Percentiles rank a stretch among this genome's conserved stretches.
These are phyloP conservation scores for Stichopus chloronotus DNA, from an alignment of 35 echinoderm and acorn worm genomes.

Conservation along the genomic window DNA sequence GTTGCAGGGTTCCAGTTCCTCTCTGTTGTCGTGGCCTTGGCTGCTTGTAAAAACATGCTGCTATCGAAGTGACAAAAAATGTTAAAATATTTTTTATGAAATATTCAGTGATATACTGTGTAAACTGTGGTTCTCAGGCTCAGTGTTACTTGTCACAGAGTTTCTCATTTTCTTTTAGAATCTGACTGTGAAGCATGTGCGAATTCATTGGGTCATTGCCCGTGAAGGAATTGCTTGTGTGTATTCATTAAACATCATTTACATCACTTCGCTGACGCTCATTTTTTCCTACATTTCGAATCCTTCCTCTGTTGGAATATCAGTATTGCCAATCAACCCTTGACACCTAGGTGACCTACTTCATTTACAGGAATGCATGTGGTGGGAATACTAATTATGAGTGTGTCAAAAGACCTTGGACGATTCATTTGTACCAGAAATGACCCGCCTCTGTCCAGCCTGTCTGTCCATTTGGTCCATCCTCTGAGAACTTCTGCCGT, in stretches of 20 bases:
- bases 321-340: background rate
- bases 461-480: background rate
- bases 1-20: too few species aligned
- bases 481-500: background rate
- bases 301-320: background rate
- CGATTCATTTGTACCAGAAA: too few species aligned
- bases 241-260: background rate
- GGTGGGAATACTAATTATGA: background rate
- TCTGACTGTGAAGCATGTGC: background rate
- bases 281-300: background rate
- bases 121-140: too few species aligned
- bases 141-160: too few species aligned
- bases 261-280: background rate
- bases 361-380: background rate
- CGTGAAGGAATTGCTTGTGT: background rate
- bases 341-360: background rate
- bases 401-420: too few species aligned
- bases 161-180: too few species aligned
- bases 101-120: too few species aligned
- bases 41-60: too few species aligned
- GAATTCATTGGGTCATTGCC: background rate
- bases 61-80: too few species aligned
- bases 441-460: too few species aligned
- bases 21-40: too few species aligned
- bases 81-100: too few species aligned